Evolutionary conservation across 2,797 vertebrate species (phyloP).

Genomic region (Falco naumanni): DNA sequence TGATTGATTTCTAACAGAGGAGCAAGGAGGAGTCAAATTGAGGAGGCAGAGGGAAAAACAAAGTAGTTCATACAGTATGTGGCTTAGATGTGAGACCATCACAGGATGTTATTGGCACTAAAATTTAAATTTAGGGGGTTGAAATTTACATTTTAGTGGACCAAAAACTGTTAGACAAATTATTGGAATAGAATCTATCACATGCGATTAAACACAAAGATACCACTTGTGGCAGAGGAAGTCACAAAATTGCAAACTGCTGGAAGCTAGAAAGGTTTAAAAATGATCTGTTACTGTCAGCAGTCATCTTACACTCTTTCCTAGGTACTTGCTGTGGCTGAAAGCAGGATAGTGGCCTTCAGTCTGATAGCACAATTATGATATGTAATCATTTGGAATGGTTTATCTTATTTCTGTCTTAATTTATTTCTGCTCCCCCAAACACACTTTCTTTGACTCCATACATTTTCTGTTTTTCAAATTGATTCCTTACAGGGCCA

Average conservation of each 20-base stretch:
- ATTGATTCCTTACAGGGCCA: not conserved
- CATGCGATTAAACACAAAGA: not conserved
- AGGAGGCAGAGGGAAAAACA: not conserved
- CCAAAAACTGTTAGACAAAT: not conserved
- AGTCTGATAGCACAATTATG: not conserved
- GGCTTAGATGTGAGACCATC: not conserved
- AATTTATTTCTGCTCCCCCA: not conserved
- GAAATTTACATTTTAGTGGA: not conserved
- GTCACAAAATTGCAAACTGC: not conserved
- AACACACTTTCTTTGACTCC: not conserved
- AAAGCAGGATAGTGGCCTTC: not conserved
- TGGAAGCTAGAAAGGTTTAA: not conserved
- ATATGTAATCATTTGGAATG: not conserved
- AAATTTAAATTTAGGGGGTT: not conserved
- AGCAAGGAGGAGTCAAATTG: not conserved
- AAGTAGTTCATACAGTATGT: not conserved
- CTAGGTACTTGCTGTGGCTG: not conserved
- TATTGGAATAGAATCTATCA: not conserved
- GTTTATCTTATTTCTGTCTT: not conserved
- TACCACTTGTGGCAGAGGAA: not conserved
- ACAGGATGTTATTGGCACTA: not conserved
- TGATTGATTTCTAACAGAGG: not conserved
- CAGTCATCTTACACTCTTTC: not conserved
- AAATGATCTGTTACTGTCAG: not conserved
- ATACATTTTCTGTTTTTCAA: not conserved